These are phyloP conservation scores for Anguilla pacifica DNA, from an alignment of 2,797 vertebrate genomes.

Conservation along the genomic window DNA sequence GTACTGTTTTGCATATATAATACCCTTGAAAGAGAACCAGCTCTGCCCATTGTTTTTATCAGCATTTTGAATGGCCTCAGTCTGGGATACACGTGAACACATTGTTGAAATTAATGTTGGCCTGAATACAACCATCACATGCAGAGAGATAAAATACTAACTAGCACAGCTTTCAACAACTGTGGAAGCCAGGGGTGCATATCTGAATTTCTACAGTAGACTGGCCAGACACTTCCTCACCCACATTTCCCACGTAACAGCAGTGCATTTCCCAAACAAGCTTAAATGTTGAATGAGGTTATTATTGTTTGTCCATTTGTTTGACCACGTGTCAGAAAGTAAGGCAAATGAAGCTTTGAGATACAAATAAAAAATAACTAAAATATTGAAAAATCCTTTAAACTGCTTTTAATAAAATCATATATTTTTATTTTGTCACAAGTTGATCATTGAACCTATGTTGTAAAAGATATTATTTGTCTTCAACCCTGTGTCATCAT, in stretches of 20 bases:
- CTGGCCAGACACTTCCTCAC: neutral
- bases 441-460: neutral
- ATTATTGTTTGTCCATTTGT: neutral
- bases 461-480: neutral
- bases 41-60: neutral
- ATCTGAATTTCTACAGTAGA: neutral
- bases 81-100: neutral
- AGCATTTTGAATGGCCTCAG: neutral
- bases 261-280: slow-evolving; percentile 19
- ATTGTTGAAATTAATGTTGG: neutral
- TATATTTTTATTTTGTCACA: neutral
- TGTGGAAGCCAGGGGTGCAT: neutral
- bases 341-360: neutral
- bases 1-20: neutral
- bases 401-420: neutral
- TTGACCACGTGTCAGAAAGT: neutral
- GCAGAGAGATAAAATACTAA: neutral
- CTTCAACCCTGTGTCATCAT: neutral
- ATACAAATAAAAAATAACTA: neutral
- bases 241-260: slow-evolving; percentile 3
- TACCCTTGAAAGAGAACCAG: neutral
- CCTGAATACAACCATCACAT: neutral
- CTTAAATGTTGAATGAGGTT: slow-evolving; percentile 8
- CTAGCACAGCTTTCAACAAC: neutral
- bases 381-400: neutral